A percentile compares a stretch with the other conserved stretches of the same genome.
phyloP scores from a whole-genome alignment of 2,888 invertebrate genomes.

The Tetragnatha montana region DNA sequence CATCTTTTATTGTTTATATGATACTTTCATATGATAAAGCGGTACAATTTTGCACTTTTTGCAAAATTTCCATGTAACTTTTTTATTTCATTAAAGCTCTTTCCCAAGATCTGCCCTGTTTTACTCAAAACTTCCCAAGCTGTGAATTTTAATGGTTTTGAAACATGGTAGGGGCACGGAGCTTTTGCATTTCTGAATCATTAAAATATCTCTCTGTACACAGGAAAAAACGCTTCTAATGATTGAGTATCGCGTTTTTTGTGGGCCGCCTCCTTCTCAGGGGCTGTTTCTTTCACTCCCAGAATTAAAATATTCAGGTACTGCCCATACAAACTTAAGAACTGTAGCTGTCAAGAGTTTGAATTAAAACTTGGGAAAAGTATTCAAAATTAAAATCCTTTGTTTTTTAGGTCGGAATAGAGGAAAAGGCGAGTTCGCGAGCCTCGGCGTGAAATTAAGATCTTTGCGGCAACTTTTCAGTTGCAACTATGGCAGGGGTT shows the following conservation, averaged over 20 bases:
- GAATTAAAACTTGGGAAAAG: conserved; percentile 62
- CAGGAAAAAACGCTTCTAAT: conserved; percentile 53
- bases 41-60: no score
- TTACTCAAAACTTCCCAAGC: conserved; percentile 39
- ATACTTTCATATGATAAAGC: no score
- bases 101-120: conserved; percentile 4
- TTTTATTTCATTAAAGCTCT: no score
- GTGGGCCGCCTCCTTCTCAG: not conserved
- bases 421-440: conserved; percentile 1
- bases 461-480: conserved; percentile 26
- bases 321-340: conserved; percentile 43
- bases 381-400: conserved; percentile 53
- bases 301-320: conserved; percentile 67
- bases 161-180: conserved; percentile 37
- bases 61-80: no score
- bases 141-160: conserved; percentile 57
- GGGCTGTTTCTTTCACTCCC: conserved; percentile 2
- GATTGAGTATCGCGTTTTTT: conserved; percentile 56
- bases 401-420: conserved; percentile 46
- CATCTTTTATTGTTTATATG: no score
- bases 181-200: conserved; percentile 66
- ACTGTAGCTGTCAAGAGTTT: conserved; percentile 63
- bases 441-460: conserved; percentile 62
- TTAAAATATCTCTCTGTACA: conserved; percentile 47
- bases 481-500: conserved; percentile 27